Evolutionary conservation across 2,888 invertebrate species (phyloP).

Genomic region (Caenorhabditis plicata): DNA sequence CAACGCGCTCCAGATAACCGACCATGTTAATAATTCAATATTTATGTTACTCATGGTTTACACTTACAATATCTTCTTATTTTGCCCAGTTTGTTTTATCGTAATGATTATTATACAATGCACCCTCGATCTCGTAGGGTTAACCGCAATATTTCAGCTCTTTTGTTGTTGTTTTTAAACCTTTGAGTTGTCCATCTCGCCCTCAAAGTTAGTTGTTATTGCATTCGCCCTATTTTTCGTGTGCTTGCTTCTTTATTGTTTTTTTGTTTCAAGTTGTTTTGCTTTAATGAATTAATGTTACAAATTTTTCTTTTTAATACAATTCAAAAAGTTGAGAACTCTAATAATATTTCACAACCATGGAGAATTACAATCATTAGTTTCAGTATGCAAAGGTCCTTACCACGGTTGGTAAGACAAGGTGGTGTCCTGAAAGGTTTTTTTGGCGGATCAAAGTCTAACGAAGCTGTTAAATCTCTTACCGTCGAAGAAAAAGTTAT

Average conservation of each 20-base stretch:
- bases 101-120: no score
- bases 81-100: no score
- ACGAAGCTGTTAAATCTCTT: constrained; percentile 13
- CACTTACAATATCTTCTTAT: constrained; percentile 18
- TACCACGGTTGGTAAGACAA: constrained; percentile 15
- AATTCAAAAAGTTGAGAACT: neutral
- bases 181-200: constrained; percentile 13
- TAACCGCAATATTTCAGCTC: no score
- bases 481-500: constrained; percentile 25
- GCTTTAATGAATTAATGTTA: no score
- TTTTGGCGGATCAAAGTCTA: constrained; percentile 8
- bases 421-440: constrained; percentile 22
- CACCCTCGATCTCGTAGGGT: no score
- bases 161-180: constrained; percentile 27
- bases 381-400: constrained; percentile 15
- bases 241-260: constrained; percentile 7
- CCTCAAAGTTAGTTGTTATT: no score
- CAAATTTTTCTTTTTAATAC: neutral
- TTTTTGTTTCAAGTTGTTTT: no score
- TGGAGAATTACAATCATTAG: neutral
- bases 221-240: constrained; percentile 10
- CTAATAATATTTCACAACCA: neutral
- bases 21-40: constrained; percentile 50
- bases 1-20: constrained; percentile 56
- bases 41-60: no score